Conservation (phyloP, 1,140 invertebrate species). For the Manduca sexta region DNA sequence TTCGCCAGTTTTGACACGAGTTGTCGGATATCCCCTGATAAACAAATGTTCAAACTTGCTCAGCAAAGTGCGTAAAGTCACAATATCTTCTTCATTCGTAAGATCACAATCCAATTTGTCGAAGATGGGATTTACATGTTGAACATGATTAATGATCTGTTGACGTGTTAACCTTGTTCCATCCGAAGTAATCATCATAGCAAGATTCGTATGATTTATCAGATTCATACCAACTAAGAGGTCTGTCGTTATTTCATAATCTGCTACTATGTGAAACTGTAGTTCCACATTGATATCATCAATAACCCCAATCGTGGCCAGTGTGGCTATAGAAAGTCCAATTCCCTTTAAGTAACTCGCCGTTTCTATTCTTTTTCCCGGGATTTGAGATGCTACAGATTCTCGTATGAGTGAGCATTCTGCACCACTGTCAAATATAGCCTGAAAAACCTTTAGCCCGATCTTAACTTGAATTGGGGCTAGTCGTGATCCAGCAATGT, state of each 20-base stretch:
- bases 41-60: constrained; percentile 11
- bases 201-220: constrained; percentile 1
- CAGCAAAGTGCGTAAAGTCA: constrained; percentile 12
- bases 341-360: constrained; percentile 4
- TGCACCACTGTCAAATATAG: background rate
- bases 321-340: constrained; percentile 2
- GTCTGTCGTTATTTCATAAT: constrained; percentile 13
- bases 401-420: constrained; percentile 16
- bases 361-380: too few species aligned
- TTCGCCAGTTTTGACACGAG: constrained; percentile 21
- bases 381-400: too few species aligned
- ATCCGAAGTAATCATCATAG: background rate
- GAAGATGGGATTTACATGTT: background rate
- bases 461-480: too few species aligned
- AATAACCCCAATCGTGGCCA: background rate
- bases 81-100: constrained; percentile 8
- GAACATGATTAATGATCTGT: background rate
- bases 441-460: too few species aligned
- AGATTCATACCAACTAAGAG: constrained; percentile 8
- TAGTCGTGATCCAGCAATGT: background rate
- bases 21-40: constrained; percentile 16
- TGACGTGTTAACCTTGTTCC: background rate
- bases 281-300: constrained; percentile 7
- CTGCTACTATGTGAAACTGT: constrained; percentile 6
- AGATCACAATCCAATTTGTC: constrained; percentile 7